These are phyloP conservation scores for Myotis daubentonii DNA, from an alignment of 2,797 vertebrate species.

Conservation along the genomic window DNA sequence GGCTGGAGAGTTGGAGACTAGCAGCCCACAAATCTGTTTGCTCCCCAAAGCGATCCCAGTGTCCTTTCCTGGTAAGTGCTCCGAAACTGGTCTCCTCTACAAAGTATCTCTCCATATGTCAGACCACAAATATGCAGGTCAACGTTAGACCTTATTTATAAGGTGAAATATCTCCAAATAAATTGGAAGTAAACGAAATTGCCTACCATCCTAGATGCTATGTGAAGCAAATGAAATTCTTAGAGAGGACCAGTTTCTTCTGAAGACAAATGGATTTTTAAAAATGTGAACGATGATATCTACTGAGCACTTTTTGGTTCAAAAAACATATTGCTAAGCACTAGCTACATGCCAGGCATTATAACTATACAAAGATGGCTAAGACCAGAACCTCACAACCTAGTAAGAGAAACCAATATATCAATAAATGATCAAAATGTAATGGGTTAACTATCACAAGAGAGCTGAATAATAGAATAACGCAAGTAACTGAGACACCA, in stretches of 20 bases:
- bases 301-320: neutral
- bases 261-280: conserved; percentile 1
- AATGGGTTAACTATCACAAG: neutral
- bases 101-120: neutral
- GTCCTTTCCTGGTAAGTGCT: neutral
- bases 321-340: neutral
- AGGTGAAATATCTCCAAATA: conserved; percentile 41
- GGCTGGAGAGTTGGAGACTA: neutral
- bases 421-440: neutral
- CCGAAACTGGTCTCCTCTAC: neutral
- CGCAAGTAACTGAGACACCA: neutral
- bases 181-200: neutral
- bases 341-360: neutral
- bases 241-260: neutral
- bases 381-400: neutral
- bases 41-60: neutral
- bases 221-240: conserved; percentile 10
- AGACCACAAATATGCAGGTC: neutral
- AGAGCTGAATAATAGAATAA: neutral
- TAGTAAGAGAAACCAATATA: neutral
- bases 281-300: neutral
- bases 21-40: neutral
- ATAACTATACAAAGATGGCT: neutral
- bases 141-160: neutral
- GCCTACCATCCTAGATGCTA: neutral